phyloP scores from a whole-genome alignment of 2,113 vertebrate species.

The Cichladusa arquata region DNA sequence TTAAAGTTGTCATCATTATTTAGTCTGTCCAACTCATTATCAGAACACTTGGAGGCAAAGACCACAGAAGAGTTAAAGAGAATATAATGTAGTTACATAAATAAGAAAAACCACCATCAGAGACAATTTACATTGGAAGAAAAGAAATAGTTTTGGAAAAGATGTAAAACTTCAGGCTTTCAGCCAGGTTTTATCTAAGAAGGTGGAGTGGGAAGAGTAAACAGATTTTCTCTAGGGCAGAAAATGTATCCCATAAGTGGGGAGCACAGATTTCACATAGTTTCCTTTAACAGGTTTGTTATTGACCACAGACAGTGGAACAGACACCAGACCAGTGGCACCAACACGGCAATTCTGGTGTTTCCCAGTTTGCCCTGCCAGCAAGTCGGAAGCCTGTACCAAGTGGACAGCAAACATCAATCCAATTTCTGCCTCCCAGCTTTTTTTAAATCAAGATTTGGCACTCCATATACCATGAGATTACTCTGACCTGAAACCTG shows the following conservation, averaged over 20 bases:
- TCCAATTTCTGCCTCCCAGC: background rate
- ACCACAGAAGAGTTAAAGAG: slow-evolving; percentile 4
- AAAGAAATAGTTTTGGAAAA: slow-evolving; percentile 26
- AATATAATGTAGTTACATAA: background rate
- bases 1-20: background rate
- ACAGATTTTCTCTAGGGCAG: background rate
- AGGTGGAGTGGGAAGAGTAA: background rate
- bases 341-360: background rate
- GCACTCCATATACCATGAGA: background rate
- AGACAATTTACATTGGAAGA: slow-evolving; percentile 18
- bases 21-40: background rate
- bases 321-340: background rate
- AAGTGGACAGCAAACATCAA: background rate
- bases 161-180: slow-evolving; percentile 21
- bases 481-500: slow-evolving; percentile 3
- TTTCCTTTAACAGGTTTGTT: background rate
- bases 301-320: background rate
- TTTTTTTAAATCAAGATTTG: background rate
- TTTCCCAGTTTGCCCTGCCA: background rate
- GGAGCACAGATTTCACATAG: background rate
- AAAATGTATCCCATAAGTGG: background rate
- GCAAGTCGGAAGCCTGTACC: background rate
- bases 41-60: background rate
- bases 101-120: background rate
- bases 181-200: slow-evolving; percentile 24